These are phyloP conservation scores for Oryzias woworae DNA, from an alignment of 2,113 vertebrate species.

Conservation along the genomic window DNA sequence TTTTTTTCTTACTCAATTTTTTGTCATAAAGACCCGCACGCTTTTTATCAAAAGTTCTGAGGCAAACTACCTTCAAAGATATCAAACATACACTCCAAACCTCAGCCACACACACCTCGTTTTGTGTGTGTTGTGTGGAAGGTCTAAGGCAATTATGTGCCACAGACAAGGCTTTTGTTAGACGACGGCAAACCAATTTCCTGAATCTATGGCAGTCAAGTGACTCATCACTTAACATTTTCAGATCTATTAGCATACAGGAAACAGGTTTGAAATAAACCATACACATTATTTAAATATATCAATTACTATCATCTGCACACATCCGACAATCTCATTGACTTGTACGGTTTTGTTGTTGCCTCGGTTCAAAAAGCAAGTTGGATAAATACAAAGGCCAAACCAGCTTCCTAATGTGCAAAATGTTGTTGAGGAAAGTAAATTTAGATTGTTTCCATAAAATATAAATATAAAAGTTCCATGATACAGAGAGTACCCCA, in stretches of 20 bases:
- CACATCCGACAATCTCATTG: conserved; percentile 16
- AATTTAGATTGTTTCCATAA: conserved; percentile 37
- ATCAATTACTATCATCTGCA: conserved; percentile 52
- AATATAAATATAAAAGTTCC: conserved; percentile 41
- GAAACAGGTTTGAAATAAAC: conserved; percentile 47
- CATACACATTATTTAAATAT: conserved; percentile 63
- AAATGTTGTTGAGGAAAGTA: conserved; percentile 62
- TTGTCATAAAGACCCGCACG: too few species aligned
- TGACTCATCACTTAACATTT: conserved; percentile 62
- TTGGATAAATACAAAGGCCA: conserved; percentile 46
- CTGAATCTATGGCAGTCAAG: conserved; percentile 58
- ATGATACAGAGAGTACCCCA: conserved; percentile 61
- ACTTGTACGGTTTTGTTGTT: conserved; percentile 32
- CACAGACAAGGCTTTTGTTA: conserved; percentile 61
- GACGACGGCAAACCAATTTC: conserved; percentile 70
- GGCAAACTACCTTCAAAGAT: conserved; percentile 48
- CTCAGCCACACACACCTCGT: conserved; percentile 17
- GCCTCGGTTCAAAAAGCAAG: conserved; percentile 30
- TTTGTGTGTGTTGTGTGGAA: conserved; percentile 11
- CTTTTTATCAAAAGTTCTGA: conserved; percentile 51
- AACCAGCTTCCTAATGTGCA: conserved; percentile 40
- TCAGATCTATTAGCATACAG: conserved; percentile 49
- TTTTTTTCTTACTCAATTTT: too few species aligned
- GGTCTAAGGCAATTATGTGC: conserved; percentile 51
- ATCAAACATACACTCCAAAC: conserved; percentile 28